Percentiles rank a stretch among this genome's conserved stretches.
phyloP scores from a whole-genome alignment of 2,797 vertebrate genomes.

The Anomalospiza imberbis region DNA sequence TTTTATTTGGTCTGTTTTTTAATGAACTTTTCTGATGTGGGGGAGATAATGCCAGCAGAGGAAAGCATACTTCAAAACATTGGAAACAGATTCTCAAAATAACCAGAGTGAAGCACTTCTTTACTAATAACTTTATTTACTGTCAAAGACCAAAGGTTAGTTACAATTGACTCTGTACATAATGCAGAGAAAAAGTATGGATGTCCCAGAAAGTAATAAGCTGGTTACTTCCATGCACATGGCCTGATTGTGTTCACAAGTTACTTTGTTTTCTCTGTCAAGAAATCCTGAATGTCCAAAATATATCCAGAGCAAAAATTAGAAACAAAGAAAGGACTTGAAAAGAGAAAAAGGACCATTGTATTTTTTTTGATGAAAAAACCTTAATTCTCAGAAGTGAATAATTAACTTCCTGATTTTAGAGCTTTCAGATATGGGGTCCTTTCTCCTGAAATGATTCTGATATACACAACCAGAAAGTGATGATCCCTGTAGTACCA shows the following conservation, averaged over 20 bases:
- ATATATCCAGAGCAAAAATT: neutral
- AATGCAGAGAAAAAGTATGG: neutral
- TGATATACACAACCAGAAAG: neutral
- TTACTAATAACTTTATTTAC: neutral
- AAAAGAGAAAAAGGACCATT: neutral
- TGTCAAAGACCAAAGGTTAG: neutral
- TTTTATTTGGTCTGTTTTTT: neutral
- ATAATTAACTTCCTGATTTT: neutral
- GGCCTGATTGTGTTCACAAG: neutral
- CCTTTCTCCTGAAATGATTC: neutral
- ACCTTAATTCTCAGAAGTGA: neutral
- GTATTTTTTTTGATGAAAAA: neutral
- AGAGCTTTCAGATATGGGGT: neutral
- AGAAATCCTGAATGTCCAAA: neutral
- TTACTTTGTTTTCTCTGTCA: neutral
- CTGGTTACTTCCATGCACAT: neutral
- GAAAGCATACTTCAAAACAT: neutral
- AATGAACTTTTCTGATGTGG: neutral
- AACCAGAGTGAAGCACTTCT: neutral
- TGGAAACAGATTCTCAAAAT: neutral
- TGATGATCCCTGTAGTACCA: neutral
- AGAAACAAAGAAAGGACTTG: neutral
- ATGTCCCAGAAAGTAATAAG: neutral
- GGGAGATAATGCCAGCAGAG: neutral
- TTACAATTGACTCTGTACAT: neutral